Base-by-base conservation (phyloP, 2,113 vertebrate species). In the Fulica atra region DNA sequence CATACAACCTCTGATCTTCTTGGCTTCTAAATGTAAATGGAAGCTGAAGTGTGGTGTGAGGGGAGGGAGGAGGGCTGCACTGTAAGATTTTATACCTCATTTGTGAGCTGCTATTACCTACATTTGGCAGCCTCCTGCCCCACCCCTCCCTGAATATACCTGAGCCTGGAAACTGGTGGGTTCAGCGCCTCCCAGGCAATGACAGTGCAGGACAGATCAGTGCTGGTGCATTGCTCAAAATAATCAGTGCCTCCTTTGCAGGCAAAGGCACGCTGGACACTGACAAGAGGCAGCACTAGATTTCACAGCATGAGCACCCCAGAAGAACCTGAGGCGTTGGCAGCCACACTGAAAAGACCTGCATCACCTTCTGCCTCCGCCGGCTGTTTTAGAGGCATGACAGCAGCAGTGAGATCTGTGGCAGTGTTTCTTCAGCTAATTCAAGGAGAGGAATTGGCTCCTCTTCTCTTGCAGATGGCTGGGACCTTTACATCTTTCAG, bases 401-500 rank as follows among this genome's bases (percentile, higher is more conserved):
- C 16, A 72, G 23, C 21, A 56, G 38, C 17, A 15, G 18, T 46
- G 44, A 46, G 44, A 46, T 46, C 44, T 46, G 7, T 46, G 44
- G 44, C 44, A 46, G 44, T 18, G 17, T 46, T 46, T 15, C 44
- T 46, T 46, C 19, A 18, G 44, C 44, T 46, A 46, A 18, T 46
- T 16, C 44, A 46, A 46, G 82, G 63, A 95, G 77, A 69, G 31
- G 80, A 95, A 91, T 64, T 76, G 92, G 40, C 73, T 93, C 40
- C 92, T 93, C 72, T 91, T 94, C 88, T 91, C 89, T 91, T 77
- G 40, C 54, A 28, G 65, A 65, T 9, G 26, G 78, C 46, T 46
- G 73, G 94, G 54, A 86, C 54, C 44, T 88, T 90, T 77, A 85
- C 44, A 83, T 21, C 63, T 91, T 97, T 94, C 88, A 61, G 86